Evolutionary conservation across 2,888 invertebrate genomes (phyloP).

Genomic region (Bembecia ichneumoniformis): DNA sequence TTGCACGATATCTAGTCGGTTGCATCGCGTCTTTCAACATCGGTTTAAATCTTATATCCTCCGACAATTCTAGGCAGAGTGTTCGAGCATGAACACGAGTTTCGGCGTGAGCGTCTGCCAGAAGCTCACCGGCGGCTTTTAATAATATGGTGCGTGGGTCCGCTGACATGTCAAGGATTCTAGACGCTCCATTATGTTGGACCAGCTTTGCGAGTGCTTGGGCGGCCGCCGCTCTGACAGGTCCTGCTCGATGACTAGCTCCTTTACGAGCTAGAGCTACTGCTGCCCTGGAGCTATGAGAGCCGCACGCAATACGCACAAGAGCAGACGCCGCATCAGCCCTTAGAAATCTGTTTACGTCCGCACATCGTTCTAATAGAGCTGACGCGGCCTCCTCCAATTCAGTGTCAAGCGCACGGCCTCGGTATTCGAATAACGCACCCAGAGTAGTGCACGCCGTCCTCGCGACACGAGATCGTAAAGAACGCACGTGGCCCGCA

Average conservation of each 20-base stretch:
- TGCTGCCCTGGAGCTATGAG: conserved; percentile 78
- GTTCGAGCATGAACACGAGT: conserved; percentile 86
- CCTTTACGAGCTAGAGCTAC: conserved; percentile 79
- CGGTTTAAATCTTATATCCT: conserved; percentile 82
- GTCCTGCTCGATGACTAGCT: conserved; percentile 86
- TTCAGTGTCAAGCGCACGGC: conserved; percentile 77
- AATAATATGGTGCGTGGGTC: conserved; percentile 87
- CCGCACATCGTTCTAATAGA: conserved; percentile 89
- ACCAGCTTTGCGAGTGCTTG: conserved; percentile 82
- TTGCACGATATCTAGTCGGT: conserved; percentile 82
- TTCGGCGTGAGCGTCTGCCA: conserved; percentile 89
- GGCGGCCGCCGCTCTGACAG: conserved; percentile 88
- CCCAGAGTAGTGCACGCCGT: conserved; percentile 87
- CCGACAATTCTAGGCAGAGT: conserved; percentile 80
- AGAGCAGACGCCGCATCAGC: conserved; percentile 90
- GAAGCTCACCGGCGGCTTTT: conserved; percentile 83
- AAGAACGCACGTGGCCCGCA: conserved; percentile 85
- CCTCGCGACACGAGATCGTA: conserved; percentile 93
- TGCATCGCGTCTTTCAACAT: conserved; percentile 86
- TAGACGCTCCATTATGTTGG: conserved; percentile 80
- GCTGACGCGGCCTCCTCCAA: conserved; percentile 87
- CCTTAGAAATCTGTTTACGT: conserved; percentile 93
- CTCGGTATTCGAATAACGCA: conserved; percentile 81
- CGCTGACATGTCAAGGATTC: conserved; percentile 78
- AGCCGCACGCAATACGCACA: conserved; percentile 83